Conservation (phyloP, 1,140 invertebrate species). For the Heliothis virescens region DNA sequence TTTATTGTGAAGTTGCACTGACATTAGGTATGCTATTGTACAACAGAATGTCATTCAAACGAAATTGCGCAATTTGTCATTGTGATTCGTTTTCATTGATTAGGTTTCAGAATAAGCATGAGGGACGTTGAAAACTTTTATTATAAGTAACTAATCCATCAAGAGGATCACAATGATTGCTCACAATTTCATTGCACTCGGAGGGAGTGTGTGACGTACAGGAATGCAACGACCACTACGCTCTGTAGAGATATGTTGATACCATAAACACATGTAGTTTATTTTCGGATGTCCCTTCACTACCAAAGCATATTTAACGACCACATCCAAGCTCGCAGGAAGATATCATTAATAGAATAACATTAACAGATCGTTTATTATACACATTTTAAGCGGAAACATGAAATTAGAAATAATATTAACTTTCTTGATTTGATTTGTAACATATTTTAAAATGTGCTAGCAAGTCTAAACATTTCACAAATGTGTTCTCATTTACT, state of each 20-base stretch:
- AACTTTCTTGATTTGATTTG: conserved; percentile 55
- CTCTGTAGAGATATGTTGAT: conserved; percentile 51
- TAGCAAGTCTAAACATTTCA: conserved; percentile 36
- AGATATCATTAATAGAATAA: conserved; percentile 78
- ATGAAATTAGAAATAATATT: conserved; percentile 61
- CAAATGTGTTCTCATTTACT: conserved; percentile 21
- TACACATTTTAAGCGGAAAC: conserved; percentile 70
- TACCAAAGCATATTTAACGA: conserved; percentile 70
- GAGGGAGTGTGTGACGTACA: conserved; percentile 27
- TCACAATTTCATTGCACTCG: conserved; percentile 46
- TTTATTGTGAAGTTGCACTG: conserved; percentile 28
- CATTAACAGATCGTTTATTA: conserved; percentile 75
- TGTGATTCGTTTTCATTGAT: conserved; percentile 6
- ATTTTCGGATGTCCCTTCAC: conserved; percentile 70
- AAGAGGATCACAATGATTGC: conserved; percentile 7
- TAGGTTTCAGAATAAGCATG: neutral
- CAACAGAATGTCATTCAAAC: conserved; percentile 5
- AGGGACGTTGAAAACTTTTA: neutral
- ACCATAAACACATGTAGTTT: conserved; percentile 74
- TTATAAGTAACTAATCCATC: neutral
- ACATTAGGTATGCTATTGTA: conserved; percentile 7
- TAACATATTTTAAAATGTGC: conserved; percentile 51
- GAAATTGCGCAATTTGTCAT: conserved; percentile 7
- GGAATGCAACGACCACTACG: conserved; percentile 43
- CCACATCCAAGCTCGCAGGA: conserved; percentile 66